Evolutionary conservation across 2,888 invertebrate species (phyloP), one percentile per base, ranked within the genome.

Genomic region (Minunthozetes semirufus): DNA sequence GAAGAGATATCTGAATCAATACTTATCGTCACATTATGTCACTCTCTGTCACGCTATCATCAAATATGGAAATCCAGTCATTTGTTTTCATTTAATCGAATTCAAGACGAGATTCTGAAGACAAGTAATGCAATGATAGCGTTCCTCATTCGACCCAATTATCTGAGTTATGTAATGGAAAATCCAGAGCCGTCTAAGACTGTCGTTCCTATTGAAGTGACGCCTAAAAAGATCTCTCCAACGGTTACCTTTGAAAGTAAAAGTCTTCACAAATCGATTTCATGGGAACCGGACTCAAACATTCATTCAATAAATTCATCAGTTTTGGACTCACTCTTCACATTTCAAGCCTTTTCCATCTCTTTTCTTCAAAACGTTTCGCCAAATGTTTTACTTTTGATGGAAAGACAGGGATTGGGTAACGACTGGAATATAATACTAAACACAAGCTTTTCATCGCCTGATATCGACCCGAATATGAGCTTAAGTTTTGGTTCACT

Each of bases 401-500:
- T 75, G 71, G 75, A 72, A 29, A 66, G 59, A 48, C 56, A 75
- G 42, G 59, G 48, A 2, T 22, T 38, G 29, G 73, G 33, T 3
- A 48, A 19, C 48, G 46, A 68, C 11, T 46, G 68, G 29, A 59
- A 48, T 59, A 80, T 82, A n/a, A 79, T 83, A 29, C 77, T 83
- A 5, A 79, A 80, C 15, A 76, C 82, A 13, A 81, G 81, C n/a
- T 83, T 84, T 77, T 81, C 81, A 59, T 81, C 82, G 0, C 84
- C 84, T 27, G 80, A 82, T 1, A 78, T 82, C 59, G 83, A 84
- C 71, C 81, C 81, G 71, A 81, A 82, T 66, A 77, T 80, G 8
- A 80, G 80, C 4, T 80, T 82, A 27, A 81, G 82, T 46, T 84
- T 83, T 78, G 84, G 84, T 33, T 82, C 82, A 66, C 78, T 83